These are phyloP conservation scores for Dryobota labecula DNA, from an alignment of 2,888 invertebrate genomes.

Conservation along the genomic window DNA sequence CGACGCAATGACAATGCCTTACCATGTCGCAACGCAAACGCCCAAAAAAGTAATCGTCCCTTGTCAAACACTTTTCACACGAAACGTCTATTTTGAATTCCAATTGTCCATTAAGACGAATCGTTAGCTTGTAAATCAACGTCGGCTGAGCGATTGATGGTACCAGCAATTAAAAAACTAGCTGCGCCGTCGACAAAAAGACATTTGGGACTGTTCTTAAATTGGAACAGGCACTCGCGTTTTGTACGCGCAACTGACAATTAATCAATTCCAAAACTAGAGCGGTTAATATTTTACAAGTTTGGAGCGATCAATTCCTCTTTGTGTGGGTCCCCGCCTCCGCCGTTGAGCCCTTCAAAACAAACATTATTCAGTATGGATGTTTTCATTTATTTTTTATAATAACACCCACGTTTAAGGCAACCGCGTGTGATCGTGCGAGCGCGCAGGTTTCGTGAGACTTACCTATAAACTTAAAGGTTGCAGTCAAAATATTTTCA, in stretches of 20 bases:
- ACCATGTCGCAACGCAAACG: constrained; percentile 59
- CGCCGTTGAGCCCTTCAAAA: constrained; percentile 86
- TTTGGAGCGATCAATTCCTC: constrained; percentile 84
- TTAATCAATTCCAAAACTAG: constrained; percentile 88
- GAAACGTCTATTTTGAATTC: constrained; percentile 69
- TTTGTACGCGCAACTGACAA: constrained; percentile 81
- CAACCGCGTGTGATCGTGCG: constrained; percentile 81
- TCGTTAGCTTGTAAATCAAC: constrained; percentile 77
- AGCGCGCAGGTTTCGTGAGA: constrained; percentile 78
- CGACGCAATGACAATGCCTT: constrained; percentile 68
- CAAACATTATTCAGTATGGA: constrained; percentile 87
- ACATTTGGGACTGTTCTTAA: constrained; percentile 77
- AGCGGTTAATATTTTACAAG: constrained; percentile 85
- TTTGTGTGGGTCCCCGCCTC: constrained; percentile 87
- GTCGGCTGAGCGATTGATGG: constrained; percentile 77
- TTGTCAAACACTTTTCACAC: constrained; percentile 71
- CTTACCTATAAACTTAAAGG: constrained; percentile 75
- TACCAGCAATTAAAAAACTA: constrained; percentile 80
- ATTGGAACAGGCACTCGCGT: constrained; percentile 79
- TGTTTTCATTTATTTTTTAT: constrained; percentile 88
- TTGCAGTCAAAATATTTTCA: constrained; percentile 73
- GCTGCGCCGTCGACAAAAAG: constrained; percentile 78
- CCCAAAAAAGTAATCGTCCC: constrained; percentile 70
- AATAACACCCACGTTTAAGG: constrained; percentile 82
- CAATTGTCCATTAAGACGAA: constrained; percentile 69